These are phyloP conservation scores for Ceramica pisi DNA, from an alignment of 2,888 invertebrate species.

Conservation along the genomic window DNA sequence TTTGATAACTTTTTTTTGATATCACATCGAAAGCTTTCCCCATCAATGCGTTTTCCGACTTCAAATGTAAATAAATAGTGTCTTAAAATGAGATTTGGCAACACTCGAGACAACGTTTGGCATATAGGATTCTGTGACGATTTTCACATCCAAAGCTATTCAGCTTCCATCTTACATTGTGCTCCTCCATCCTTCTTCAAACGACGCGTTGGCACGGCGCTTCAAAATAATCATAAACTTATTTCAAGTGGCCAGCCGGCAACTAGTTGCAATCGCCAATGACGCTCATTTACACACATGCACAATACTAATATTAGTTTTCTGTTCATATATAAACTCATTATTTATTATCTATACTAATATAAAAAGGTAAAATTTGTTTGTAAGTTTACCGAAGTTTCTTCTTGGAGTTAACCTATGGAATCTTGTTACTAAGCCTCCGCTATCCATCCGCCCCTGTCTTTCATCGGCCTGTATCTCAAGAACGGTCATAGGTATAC, in stretches of 20 bases:
- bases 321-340: conserved; percentile 11
- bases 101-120: conserved; percentile 38
- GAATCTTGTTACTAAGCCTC: no score
- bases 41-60: conserved; percentile 17
- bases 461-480: no score
- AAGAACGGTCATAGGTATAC: no score
- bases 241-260: conserved; percentile 78
- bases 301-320: conserved; percentile 42
- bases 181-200: conserved; percentile 75
- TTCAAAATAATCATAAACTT: conserved; percentile 86
- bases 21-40: neutral
- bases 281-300: conserved; percentile 70
- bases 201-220: conserved; percentile 80
- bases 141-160: conserved; percentile 59
- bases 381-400: no score
- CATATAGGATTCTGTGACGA: conserved; percentile 40
- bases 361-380: no score
- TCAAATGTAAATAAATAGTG: conserved; percentile 40
- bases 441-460: no score
- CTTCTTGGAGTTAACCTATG: no score
- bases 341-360: conserved; percentile 34
- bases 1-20: no score
- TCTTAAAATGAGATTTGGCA: conserved; percentile 54
- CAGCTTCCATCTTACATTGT: conserved; percentile 55
- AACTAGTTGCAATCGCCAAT: conserved; percentile 71